Conservation (phyloP, 2,113 vertebrate species). For the Vanacampus margaritifer region DNA sequence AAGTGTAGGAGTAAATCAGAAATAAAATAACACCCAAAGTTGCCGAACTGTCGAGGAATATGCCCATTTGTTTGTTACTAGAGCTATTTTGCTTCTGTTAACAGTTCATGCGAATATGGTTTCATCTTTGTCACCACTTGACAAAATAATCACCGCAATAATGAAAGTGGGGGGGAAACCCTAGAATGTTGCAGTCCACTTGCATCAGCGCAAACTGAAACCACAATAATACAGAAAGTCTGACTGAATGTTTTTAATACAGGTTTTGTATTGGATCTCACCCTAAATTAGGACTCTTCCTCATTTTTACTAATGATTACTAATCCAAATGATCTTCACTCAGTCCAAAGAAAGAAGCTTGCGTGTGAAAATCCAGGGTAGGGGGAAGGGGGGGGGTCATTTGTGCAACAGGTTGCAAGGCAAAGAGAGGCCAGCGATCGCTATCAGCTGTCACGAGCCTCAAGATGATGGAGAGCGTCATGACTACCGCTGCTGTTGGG, state of each 20-base stretch:
- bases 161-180: neutral
- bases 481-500: conserved; percentile 19
- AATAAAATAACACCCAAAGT: too few species aligned
- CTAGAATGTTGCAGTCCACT: neutral
- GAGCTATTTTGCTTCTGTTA: too few species aligned
- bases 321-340: conserved; percentile 9
- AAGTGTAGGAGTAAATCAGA: too few species aligned
- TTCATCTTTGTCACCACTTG: conserved; percentile 38
- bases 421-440: conserved; percentile 46
- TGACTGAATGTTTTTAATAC: too few species aligned
- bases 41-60: too few species aligned
- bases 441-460: conserved; percentile 50
- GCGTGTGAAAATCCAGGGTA: conserved; percentile 36
- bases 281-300: too few species aligned
- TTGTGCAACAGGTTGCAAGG: conserved; percentile 33
- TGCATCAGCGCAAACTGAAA: neutral
- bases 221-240: neutral
- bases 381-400: conserved; percentile 22
- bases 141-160: neutral
- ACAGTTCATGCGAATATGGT: neutral
- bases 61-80: too few species aligned
- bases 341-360: conserved; percentile 32
- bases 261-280: too few species aligned
- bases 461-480: conserved; percentile 36
- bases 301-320: too few species aligned